Base-by-base conservation (phyloP, 2,113 vertebrate species). In the Greenwoodochromis staneri region DNA sequence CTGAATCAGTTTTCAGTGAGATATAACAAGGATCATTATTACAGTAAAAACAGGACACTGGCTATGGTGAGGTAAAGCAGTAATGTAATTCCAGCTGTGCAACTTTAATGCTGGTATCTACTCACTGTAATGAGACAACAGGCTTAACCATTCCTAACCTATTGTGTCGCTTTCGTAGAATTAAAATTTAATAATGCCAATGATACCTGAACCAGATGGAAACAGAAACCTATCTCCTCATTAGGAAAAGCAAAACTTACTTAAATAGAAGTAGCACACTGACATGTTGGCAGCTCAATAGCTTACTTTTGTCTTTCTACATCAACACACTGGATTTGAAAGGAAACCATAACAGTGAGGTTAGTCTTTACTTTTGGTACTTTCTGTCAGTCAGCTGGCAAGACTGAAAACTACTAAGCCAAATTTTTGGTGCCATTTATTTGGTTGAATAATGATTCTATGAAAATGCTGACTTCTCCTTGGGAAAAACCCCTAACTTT, bases 171-270 rank as follows among this genome's bases (percentile, higher is more conserved):
- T 82, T 87, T 86, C 71, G 1, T n/a, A 13, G 12, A 81, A 92
- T 94, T 59, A 92, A 92, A 87, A 85, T 47, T 88, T 93, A 59
- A 94, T 90, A 34, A 82, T 13, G 59, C 7, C 82, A 86, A 42
- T 4, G 66, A 80, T 66, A 85, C 78, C 81, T 54, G 69, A 49
- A 19, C 34, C 34, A 7, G 69, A 8, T 81, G 31, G 36, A 80
- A 51, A 82, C 36, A 9, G 42, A 88, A 57, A 76, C 81, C 51
- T 29, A 13, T 14, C 31, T 27, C 12, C 29, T 86, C 16, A 1
- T 49, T 29, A 13, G 7, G 24, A 69, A 19, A 11, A 11, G 17
- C 24, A 82, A 71, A 76, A 54, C 49, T 34, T 36, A 21, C n/a
- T 19, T 84, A 29, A 14, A 84, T 8, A 34, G 73, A 31, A 31